Evolutionary conservation across 2,797 vertebrate genomes (phyloP).

Genomic region (Semaprochilodus insignis): DNA sequence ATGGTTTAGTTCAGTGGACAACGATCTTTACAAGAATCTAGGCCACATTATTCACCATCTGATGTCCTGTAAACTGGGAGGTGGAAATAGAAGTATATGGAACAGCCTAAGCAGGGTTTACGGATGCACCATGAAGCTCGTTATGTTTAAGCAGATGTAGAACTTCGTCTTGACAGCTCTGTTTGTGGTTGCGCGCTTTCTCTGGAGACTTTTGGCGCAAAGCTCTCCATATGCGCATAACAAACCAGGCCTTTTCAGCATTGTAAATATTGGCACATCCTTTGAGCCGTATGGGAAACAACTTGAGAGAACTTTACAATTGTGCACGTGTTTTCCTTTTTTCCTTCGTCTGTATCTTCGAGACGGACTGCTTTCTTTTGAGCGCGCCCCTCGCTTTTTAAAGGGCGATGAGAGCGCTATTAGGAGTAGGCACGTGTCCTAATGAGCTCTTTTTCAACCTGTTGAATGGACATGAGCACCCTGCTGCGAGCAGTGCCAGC

Average conservation of each 20-base stretch:
- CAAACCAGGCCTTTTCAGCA: conserved; percentile 57
- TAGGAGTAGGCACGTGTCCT: conserved; percentile 67
- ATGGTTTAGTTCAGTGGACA: no score
- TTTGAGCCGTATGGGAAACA: conserved; percentile 63
- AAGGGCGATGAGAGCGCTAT: conserved; percentile 68
- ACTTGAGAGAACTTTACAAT: conserved; percentile 75
- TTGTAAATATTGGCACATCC: conserved; percentile 68
- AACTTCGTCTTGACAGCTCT: not conserved
- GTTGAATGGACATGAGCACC: conserved; percentile 67
- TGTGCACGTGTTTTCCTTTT: conserved; percentile 72
- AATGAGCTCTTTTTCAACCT: conserved; percentile 73
- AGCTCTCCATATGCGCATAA: conserved; percentile 43
- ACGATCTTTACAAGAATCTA: no score
- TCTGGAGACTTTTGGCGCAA: conserved; percentile 41
- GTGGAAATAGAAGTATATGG: no score
- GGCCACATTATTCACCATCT: no score
- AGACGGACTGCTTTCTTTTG: conserved; percentile 72
- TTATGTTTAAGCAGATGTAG: conserved; percentile 2
- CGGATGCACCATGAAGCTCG: not conserved
- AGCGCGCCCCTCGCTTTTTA: conserved; percentile 65
- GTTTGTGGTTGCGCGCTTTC: not conserved
- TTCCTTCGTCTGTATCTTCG: conserved; percentile 60
- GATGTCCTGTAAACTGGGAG: no score
- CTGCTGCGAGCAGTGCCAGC: conserved; percentile 61
- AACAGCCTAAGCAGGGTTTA: not conserved